Percentiles rank a stretch among this genome's conserved stretches.
These are phyloP conservation scores for Steinernema scapterisci DNA, from an alignment of 2,888 invertebrate genomes.

Conservation along the genomic window DNA sequence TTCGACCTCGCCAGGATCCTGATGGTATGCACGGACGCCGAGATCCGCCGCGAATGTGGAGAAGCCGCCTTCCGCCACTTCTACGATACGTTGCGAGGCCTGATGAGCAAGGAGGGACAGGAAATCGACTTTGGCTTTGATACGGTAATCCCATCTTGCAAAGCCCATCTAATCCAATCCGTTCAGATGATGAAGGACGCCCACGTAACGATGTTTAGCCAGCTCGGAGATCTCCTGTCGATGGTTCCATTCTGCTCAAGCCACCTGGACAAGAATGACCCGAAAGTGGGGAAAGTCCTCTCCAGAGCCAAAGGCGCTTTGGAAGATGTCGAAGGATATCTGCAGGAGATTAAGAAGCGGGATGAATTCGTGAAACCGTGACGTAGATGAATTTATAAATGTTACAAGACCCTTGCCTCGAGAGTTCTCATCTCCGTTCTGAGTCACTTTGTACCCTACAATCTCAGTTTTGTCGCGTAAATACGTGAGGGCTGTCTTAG, in stretches of 20 bases:
- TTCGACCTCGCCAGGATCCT: background rate
- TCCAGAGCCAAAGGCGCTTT: background rate
- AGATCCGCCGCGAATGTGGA: background rate
- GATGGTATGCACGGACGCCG: conserved; percentile 1
- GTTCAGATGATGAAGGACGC: conserved; percentile 24
- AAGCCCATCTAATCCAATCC: background rate
- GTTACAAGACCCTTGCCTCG: no score
- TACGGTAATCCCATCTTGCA: background rate
- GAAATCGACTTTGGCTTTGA: background rate
- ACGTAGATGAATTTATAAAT: no score
- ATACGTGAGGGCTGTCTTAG: no score
- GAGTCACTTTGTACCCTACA: no score
- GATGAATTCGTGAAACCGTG: background rate
- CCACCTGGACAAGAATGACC: conserved; percentile 7
- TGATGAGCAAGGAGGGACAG: background rate
- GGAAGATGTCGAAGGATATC: conserved; percentile 4
- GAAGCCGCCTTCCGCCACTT: background rate
- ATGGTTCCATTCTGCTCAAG: conserved; percentile 20
- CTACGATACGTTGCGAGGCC: background rate
- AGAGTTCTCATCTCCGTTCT: no score
- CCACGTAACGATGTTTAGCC: conserved; percentile 10
- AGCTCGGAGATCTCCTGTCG: conserved; percentile 10
- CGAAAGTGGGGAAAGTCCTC: background rate
- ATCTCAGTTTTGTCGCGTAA: no score
- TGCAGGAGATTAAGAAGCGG: background rate